A percentile compares a stretch with the other conserved stretches of the same genome.
These are phyloP conservation scores for Drosophila obscura DNA, from an alignment of 1,140 invertebrate species.

Conservation along the genomic window DNA sequence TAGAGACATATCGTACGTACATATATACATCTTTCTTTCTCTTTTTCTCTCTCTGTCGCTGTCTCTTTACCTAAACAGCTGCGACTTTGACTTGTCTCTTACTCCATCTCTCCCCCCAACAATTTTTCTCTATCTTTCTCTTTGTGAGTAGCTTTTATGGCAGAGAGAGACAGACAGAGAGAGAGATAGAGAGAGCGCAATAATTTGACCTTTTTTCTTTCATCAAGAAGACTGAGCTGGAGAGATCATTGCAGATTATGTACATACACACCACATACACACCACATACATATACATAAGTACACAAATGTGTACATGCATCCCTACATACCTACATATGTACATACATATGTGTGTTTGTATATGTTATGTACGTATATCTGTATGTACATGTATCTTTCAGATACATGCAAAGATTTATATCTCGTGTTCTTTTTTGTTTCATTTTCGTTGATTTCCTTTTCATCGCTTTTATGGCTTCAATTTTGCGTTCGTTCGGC, in stretches of 20 bases:
- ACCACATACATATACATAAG: conserved; percentile 17
- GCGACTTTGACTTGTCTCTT: conserved; percentile 61
- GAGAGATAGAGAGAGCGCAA: conserved; percentile 18
- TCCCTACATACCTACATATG: conserved; percentile 3
- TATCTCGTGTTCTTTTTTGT: conserved; percentile 36
- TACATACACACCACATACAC: conserved; percentile 2
- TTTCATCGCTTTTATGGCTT: conserved; percentile 35
- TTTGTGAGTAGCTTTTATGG: conserved; percentile 23
- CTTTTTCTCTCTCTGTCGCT: conserved; percentile 12
- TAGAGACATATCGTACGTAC: neutral
- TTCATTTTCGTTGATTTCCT: conserved; percentile 30
- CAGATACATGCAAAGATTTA: conserved; percentile 33
- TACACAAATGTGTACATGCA: neutral
- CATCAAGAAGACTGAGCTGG: conserved; percentile 69
- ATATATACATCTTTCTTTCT: neutral
- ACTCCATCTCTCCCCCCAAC: conserved; percentile 37
- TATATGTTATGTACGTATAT: neutral
- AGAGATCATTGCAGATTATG: conserved; percentile 73
- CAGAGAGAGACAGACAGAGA: conserved; percentile 5
- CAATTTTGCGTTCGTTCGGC: conserved; percentile 15
- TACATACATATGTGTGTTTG: neutral
- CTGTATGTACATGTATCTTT: conserved; percentile 4
- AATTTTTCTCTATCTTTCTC: conserved; percentile 12
- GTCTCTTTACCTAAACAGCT: conserved; percentile 54
- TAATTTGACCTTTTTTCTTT: conserved; percentile 73